phyloP scores from a whole-genome alignment of 2,113 vertebrate species.

The Datnioides undecimradiatus region DNA sequence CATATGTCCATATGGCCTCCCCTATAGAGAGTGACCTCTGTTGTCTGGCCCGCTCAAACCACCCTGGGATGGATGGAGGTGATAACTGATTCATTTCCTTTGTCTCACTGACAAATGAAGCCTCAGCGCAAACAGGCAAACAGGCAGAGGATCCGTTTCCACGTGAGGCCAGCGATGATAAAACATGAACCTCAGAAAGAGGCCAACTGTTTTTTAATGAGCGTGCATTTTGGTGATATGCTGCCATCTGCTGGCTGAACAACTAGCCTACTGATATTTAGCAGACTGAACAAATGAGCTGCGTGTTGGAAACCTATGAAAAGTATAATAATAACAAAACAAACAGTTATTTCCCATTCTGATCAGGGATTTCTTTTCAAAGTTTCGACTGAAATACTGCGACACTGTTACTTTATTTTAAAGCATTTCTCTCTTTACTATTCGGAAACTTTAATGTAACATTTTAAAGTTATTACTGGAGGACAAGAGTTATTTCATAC shows the following conservation, averaged over 20 bases:
- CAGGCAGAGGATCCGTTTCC: not conserved
- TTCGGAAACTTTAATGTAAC: too few species aligned
- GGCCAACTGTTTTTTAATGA: not conserved
- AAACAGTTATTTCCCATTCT: too few species aligned
- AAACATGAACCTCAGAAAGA: not conserved
- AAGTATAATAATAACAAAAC: not conserved
- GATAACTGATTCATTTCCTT: not conserved
- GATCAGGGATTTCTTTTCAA: not conserved
- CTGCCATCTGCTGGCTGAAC: conserved; percentile 51
- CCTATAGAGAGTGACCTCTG: conserved; percentile 25
- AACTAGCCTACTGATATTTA: not conserved
- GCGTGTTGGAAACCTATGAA: too few species aligned
- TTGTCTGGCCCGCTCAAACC: not conserved
- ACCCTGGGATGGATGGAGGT: not conserved
- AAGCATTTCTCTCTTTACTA: too few species aligned
- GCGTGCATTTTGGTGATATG: conserved; percentile 14
- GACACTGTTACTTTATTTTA: too few species aligned
- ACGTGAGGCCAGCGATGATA: not conserved
- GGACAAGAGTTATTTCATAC: too few species aligned
- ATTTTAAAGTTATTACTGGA: too few species aligned
- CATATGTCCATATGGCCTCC: not conserved
- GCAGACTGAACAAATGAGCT: not conserved
- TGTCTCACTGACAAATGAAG: not conserved
- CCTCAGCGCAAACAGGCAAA: not conserved
- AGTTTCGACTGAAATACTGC: not conserved